Evolutionary conservation across 2,113 vertebrate species (phyloP).

Genomic region (Cyanoderma ruficeps): DNA sequence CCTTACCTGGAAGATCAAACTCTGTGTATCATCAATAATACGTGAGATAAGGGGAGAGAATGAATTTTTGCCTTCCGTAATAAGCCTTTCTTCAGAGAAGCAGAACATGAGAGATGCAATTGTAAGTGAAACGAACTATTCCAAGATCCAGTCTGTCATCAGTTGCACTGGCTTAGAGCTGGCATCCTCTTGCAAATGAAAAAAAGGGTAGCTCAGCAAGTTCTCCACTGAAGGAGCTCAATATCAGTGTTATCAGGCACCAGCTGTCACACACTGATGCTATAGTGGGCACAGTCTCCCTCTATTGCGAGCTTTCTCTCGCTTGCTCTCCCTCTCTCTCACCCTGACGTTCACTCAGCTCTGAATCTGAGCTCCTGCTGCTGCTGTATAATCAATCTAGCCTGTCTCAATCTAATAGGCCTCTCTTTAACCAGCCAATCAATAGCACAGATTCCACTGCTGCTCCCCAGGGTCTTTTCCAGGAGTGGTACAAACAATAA

Average conservation of each 20-base stretch:
- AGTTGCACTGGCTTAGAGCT: conserved; percentile 54
- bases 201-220: conserved; percentile 68
- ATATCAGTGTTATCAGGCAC: conserved; percentile 23
- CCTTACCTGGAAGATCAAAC: conserved; percentile 73
- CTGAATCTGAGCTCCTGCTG: conserved; percentile 64
- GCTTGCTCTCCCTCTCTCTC: conserved; percentile 10
- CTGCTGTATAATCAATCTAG: conserved; percentile 78
- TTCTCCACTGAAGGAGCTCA: conserved; percentile 62
- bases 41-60: not conserved
- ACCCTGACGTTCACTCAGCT: conserved; percentile 63
- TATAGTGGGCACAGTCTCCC: not conserved
- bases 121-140: conserved; percentile 63
- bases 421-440: conserved; percentile 83
- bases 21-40: conserved; percentile 6
- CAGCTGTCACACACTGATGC: conserved; percentile 54
- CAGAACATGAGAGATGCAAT: not conserved
- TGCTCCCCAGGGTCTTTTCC: conserved; percentile 64
- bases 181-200: conserved; percentile 56
- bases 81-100: conserved; percentile 50
- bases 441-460: conserved; percentile 72
- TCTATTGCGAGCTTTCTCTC: not conserved
- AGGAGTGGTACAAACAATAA: conserved; percentile 61
- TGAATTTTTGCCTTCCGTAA: conserved; percentile 31
- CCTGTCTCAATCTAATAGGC: conserved; percentile 79
- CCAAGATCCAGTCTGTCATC: conserved; percentile 67